phyloP scores from a whole-genome alignment of 2,888 invertebrate genomes.

The Drosophila falleni region DNA sequence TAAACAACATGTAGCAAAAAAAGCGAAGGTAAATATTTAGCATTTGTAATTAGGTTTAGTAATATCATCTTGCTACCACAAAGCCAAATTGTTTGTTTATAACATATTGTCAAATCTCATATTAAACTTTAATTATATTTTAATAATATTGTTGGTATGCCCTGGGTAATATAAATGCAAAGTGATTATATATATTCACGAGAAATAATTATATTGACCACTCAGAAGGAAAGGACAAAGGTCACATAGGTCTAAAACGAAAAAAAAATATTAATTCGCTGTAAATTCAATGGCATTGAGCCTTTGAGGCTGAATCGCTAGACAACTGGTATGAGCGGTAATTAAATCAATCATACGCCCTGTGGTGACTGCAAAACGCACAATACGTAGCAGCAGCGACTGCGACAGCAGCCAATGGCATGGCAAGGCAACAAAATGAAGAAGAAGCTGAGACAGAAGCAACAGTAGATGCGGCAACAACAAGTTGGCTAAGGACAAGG shows the following conservation, averaged over 20 bases:
- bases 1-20: slow-evolving; percentile 1
- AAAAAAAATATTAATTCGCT: background rate
- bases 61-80: no score
- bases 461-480: slow-evolving; percentile 34
- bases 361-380: slow-evolving; percentile 49
- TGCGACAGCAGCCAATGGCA: background rate
- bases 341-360: slow-evolving; percentile 79
- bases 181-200: slow-evolving; percentile 8
- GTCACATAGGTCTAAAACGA: background rate
- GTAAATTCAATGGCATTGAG: slow-evolving; percentile 15
- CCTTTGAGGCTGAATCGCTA: slow-evolving; percentile 10
- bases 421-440: background rate
- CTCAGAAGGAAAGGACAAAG: slow-evolving; percentile 18
- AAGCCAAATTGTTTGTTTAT: background rate
- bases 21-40: background rate
- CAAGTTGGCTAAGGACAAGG: slow-evolving; percentile 21
- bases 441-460: slow-evolving; percentile 4
- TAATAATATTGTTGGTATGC: background rate
- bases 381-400: slow-evolving; percentile 30
- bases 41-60: background rate
- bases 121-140: background rate
- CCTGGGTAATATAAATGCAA: background rate
- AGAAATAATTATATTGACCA: slow-evolving; percentile 7
- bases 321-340: slow-evolving; percentile 63
- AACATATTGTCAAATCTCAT: background rate